phyloP scores from a whole-genome alignment of 2,888 invertebrate species.

The Hemicrepidius hirtus region DNA sequence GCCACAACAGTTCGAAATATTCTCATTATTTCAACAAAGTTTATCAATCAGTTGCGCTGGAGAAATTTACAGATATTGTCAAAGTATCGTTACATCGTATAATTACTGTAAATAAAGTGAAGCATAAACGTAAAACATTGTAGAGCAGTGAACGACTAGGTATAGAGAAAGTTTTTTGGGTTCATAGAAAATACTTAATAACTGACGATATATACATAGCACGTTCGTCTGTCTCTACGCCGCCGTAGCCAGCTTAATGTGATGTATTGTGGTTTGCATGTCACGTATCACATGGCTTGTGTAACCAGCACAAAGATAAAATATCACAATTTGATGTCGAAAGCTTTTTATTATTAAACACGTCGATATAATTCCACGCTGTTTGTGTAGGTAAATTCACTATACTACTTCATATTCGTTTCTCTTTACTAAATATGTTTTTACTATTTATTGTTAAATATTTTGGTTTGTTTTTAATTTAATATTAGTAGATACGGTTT shows the following conservation, averaged over 20 bases:
- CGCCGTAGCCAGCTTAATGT: conserved; percentile 25
- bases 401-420: too few relatives aligned
- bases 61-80: too few relatives aligned
- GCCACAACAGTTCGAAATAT: too few relatives aligned
- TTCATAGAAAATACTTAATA: conserved; percentile 26
- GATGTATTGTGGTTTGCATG: conserved; percentile 42
- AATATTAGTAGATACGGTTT: too few relatives aligned
- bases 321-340: conserved; percentile 24
- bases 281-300: conserved; percentile 38
- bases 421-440: too few relatives aligned
- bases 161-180: conserved; percentile 18
- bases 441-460: too few relatives aligned
- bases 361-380: not conserved
- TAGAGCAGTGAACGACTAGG: conserved; percentile 5
- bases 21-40: too few relatives aligned
- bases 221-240: conserved; percentile 33
- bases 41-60: too few relatives aligned
- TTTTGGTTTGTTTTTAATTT: too few relatives aligned
- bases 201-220: conserved; percentile 24
- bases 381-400: not conserved
- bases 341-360: conserved; percentile 4
- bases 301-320: conserved; percentile 16
- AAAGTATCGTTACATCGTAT: not conserved
- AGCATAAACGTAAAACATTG: conserved; percentile 15
- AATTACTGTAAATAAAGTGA: conserved; percentile 28